phyloP scores from a whole-genome alignment of 2,113 vertebrate species.

The Hydropotes inermis region DNA sequence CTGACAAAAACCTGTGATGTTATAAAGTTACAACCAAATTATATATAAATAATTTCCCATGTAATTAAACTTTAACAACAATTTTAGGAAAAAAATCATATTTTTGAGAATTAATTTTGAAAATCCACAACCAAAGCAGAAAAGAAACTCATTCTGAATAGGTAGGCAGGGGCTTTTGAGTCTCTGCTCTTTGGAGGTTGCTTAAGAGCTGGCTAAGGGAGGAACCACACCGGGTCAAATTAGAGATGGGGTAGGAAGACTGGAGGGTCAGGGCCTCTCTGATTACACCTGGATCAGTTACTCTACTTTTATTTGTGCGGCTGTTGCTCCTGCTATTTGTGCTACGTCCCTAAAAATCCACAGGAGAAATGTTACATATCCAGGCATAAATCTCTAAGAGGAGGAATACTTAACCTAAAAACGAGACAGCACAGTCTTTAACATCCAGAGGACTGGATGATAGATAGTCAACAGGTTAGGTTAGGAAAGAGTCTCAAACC shows the following conservation, averaged over 20 bases:
- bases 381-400: background rate
- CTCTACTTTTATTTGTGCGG: background rate
- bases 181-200: background rate
- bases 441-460: background rate
- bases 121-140: conserved; percentile 12
- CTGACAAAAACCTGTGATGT: background rate
- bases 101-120: conserved; percentile 25
- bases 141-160: conserved; percentile 25
- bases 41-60: background rate
- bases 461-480: background rate
- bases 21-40: conserved; percentile 10
- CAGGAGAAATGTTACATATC: background rate
- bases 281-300: background rate
- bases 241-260: background rate
- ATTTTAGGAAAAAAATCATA: conserved; percentile 5
- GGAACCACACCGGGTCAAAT: background rate
- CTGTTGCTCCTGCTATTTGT: background rate
- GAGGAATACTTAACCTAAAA: background rate
- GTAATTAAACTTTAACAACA: conserved; percentile 12
- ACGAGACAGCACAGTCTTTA: background rate
- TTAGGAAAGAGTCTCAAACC: background rate
- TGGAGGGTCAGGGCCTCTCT: background rate
- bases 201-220: background rate
- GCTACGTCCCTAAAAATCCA: background rate
- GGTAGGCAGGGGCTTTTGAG: background rate